These are phyloP conservation scores for Halcyon leucocephala DNA, from an alignment of 2,797 vertebrate genomes.

Conservation along the genomic window DNA sequence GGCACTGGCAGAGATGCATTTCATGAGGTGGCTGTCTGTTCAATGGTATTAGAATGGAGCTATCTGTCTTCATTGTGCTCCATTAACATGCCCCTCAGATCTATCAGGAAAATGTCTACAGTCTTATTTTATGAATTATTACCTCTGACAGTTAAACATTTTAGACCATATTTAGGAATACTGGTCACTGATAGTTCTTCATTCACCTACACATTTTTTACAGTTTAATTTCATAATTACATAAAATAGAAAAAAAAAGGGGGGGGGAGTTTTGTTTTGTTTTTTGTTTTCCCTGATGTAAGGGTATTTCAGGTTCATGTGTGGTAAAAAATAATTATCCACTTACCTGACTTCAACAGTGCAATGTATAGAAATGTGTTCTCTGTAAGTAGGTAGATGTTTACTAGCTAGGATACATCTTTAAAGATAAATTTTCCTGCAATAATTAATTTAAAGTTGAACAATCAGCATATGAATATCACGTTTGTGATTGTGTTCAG, in stretches of 20 bases:
- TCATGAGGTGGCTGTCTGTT: constrained; percentile 67
- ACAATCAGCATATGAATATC: not conserved
- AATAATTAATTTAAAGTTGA: not conserved
- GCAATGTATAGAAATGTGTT: not conserved
- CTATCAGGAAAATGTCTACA: constrained; percentile 72
- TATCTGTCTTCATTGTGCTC: constrained; percentile 82
- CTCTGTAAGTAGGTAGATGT: not conserved
- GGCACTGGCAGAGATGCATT: constrained; percentile 74
- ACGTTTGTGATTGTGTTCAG: not conserved
- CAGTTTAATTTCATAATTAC: not conserved
- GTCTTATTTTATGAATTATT: constrained; percentile 75
- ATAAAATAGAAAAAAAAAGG: not conserved
- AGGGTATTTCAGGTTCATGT: not conserved
- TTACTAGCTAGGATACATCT: not conserved
- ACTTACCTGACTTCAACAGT: not conserved
- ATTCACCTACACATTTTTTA: constrained; percentile 1
- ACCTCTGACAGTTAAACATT: constrained; percentile 71
- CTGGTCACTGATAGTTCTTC: constrained; percentile 28
- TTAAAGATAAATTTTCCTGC: not conserved
- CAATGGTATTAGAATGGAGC: constrained; percentile 69
- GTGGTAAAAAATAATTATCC: not conserved
- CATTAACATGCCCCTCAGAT: constrained; percentile 80
- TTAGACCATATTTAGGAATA: constrained; percentile 71
- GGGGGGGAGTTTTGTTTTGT: no score
- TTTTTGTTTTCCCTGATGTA: not conserved